These are phyloP conservation scores for Brachionus koreanus DNA, from an alignment of 1,140 invertebrate species.

Conservation along the genomic window DNA sequence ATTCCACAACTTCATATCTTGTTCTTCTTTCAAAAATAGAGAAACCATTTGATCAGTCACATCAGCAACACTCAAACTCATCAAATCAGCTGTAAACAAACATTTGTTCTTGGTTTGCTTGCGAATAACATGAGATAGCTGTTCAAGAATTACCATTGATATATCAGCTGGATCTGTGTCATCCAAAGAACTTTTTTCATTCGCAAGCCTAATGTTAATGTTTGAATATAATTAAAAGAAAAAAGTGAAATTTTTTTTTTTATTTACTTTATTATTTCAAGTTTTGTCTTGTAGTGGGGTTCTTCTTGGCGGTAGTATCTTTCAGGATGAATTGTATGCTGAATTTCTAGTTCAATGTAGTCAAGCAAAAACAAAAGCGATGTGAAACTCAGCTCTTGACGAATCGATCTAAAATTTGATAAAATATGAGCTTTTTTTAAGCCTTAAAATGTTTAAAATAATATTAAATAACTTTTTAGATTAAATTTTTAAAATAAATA, in stretches of 20 bases:
- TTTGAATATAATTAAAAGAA: background rate
- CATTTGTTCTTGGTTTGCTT: conserved; percentile 48
- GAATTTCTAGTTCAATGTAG: conserved; percentile 28
- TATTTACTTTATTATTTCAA: conserved; percentile 34
- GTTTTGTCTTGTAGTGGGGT: conserved; percentile 11
- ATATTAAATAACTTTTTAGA: too few species aligned
- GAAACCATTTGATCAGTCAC: conserved; percentile 10
- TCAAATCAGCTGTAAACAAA: conserved; percentile 46
- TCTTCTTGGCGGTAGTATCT: conserved; percentile 33
- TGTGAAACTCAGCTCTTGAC: conserved; percentile 3
- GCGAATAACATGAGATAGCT: conserved; percentile 49
- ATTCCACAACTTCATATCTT: conserved; percentile 16
- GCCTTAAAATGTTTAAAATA: too few species aligned
- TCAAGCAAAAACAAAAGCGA: conserved; percentile 26
- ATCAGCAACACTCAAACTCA: conserved; percentile 35
- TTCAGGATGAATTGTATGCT: conserved; percentile 40
- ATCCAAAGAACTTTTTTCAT: conserved; percentile 47
- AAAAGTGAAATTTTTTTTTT: background rate
- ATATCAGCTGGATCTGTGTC: conserved; percentile 49
- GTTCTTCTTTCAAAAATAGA: conserved; percentile 2
- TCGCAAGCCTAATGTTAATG: conserved; percentile 49
- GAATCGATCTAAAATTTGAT: background rate
- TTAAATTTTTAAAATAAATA: background rate
- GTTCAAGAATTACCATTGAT: conserved; percentile 53
- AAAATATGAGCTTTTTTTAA: background rate